Conservation (phyloP, 2,797 vertebrate species). For the Trichosurus vulpecula region DNA sequence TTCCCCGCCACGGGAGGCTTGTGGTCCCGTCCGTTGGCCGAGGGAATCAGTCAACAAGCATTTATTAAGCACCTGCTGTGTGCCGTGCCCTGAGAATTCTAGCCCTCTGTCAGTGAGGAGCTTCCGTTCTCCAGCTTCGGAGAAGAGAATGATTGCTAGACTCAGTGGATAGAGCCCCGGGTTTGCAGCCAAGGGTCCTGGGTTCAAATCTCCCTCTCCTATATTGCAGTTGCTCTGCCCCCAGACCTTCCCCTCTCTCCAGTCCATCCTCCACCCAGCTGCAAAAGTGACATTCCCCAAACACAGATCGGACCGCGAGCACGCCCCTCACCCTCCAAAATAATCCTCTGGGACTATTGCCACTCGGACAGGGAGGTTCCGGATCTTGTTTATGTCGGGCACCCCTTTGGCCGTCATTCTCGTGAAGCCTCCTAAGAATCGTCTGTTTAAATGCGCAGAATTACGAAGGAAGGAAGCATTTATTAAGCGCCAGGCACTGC, state of each 20-base stretch:
- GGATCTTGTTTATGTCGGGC: not conserved
- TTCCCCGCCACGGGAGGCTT: fast-evolving
- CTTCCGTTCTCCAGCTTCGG: not conserved
- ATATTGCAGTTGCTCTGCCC: not conserved
- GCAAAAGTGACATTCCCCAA: not conserved
- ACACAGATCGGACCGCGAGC: too few species aligned
- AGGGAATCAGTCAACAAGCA: not conserved
- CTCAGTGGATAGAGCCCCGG: not conserved
- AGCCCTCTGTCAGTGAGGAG: not conserved
- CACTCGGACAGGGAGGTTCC: not conserved
- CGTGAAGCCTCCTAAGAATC: not conserved
- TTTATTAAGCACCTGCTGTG: not conserved
- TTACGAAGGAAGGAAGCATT: not conserved
- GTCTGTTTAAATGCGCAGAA: not conserved
- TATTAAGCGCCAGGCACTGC: not conserved
- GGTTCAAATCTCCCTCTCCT: not conserved
- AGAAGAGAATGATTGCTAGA: not conserved
- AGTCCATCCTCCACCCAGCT: not conserved
- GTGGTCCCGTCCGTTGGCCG: fast-evolving
- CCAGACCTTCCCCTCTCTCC: not conserved
- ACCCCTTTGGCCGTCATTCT: not conserved
- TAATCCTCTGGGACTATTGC: not conserved
- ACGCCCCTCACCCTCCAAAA: not conserved
- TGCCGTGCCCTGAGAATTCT: fast-evolving
- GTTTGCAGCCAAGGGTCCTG: not conserved